These are phyloP conservation scores for Copidosoma floridanum DNA, from an alignment of 1,140 invertebrate genomes.

Conservation along the genomic window DNA sequence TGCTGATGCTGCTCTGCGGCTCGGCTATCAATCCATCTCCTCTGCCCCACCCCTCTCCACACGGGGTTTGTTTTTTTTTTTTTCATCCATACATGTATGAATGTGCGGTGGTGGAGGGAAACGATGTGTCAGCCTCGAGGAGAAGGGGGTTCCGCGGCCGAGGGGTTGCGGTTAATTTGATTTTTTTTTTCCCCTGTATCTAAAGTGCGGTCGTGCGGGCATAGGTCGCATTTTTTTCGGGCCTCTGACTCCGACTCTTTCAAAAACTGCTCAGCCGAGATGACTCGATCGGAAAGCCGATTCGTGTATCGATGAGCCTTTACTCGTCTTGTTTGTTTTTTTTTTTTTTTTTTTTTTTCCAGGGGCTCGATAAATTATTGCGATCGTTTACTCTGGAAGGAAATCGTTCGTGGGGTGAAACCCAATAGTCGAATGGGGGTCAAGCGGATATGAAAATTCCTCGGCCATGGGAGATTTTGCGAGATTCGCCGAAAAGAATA, in stretches of 20 bases:
- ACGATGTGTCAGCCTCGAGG: too few species aligned
- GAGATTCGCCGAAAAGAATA: too few species aligned
- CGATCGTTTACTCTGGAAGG: too few species aligned
- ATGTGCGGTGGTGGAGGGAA: too few species aligned
- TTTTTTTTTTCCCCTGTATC: constrained; percentile 8
- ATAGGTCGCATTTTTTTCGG: constrained; percentile 8
- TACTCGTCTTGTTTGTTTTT: background rate
- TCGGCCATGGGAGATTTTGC: too few species aligned
- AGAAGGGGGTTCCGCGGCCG: background rate
- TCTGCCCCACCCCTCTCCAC: background rate
- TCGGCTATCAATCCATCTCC: constrained; percentile 16
- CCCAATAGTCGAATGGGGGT: too few species aligned
- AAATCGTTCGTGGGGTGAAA: too few species aligned
- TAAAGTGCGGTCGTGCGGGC: background rate
- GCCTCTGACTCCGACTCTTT: constrained; percentile 1
- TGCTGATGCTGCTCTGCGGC: background rate
- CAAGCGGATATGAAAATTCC: too few species aligned
- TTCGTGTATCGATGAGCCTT: background rate
- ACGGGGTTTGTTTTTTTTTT: background rate
- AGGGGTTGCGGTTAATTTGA: constrained; percentile 22
- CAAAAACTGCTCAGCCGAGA: background rate
- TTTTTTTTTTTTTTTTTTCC: too few species aligned
- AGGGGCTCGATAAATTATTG: too few species aligned
- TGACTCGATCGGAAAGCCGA: background rate
- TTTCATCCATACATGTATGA: too few species aligned